These are phyloP conservation scores for Caenorhabditis macrosperma DNA, from an alignment of 2,888 invertebrate genomes.

Conservation along the genomic window DNA sequence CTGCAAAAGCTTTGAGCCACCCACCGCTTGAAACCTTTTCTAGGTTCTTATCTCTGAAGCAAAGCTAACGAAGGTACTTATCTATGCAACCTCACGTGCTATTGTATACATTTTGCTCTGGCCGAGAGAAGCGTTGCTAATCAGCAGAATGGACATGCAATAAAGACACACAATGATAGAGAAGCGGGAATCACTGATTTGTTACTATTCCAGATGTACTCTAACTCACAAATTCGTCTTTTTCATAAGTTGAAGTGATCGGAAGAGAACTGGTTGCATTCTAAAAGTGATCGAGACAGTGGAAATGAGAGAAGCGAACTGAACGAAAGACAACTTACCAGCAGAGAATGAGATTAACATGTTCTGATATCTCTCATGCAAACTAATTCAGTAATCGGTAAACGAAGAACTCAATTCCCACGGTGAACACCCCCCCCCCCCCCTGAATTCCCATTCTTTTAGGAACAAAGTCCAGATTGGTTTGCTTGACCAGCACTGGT, in stretches of 20 bases:
- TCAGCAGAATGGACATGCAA: slow-evolving; percentile 40
- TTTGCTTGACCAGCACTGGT: background rate
- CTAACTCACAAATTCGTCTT: slow-evolving; percentile 61
- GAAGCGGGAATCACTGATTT: slow-evolving; percentile 27
- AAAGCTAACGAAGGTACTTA: slow-evolving; percentile 53
- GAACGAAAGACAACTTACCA: slow-evolving; percentile 41
- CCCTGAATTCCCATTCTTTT: background rate
- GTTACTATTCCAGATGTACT: slow-evolving; percentile 23
- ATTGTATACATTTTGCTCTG: slow-evolving; percentile 3
- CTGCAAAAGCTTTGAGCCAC: slow-evolving; percentile 33
- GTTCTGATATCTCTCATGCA: background rate
- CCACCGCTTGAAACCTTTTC: slow-evolving; percentile 16
- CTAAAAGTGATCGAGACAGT: slow-evolving; percentile 51
- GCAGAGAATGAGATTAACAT: background rate
- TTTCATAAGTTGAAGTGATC: slow-evolving; percentile 57
- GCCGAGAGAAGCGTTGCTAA: slow-evolving; percentile 13
- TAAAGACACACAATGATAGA: slow-evolving; percentile 54
- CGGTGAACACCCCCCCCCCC: background rate
- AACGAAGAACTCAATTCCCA: too few species aligned
- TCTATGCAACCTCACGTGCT: slow-evolving; percentile 50
- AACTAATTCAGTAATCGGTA: background rate
- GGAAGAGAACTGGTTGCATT: slow-evolving; percentile 56
- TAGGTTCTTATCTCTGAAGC: slow-evolving; percentile 10
- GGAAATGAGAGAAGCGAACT: slow-evolving; percentile 30
- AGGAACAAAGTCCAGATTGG: background rate